These are phyloP conservation scores for Thunnus albacares DNA, from an alignment of 2,797 vertebrate species.

Conservation along the genomic window DNA sequence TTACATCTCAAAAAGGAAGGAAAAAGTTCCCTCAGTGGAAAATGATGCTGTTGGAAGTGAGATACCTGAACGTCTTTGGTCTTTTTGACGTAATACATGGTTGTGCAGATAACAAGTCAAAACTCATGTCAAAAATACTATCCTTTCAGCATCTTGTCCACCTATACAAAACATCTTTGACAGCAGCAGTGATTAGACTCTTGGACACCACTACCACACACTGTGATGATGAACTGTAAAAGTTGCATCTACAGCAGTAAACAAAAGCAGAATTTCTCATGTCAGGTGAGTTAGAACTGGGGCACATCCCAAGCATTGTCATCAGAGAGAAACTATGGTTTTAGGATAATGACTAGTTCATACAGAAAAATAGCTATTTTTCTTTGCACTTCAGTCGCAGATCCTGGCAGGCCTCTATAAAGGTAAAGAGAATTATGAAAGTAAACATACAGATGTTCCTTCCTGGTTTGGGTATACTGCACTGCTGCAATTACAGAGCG, in stretches of 20 bases:
- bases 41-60: neutral
- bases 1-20: neutral
- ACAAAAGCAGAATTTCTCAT: constrained; percentile 25
- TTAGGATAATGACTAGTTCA: constrained; percentile 73
- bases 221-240: neutral
- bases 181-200: neutral
- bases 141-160: neutral
- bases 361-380: constrained; percentile 58
- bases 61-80: constrained; percentile 1
- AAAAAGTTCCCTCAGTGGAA: neutral
- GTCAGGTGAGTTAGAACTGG: constrained; percentile 9
- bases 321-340: constrained; percentile 42
- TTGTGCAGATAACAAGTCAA: neutral
- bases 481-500: constrained; percentile 81
- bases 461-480: constrained; percentile 68
- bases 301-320: constrained; percentile 34
- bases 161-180: neutral
- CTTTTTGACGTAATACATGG: neutral
- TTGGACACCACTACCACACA: too few relatives aligned
- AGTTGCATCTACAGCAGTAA: neutral
- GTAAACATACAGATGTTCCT: constrained; percentile 85
- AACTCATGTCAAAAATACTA: neutral
- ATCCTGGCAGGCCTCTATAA: constrained; percentile 70
- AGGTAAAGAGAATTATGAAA: constrained; percentile 79
- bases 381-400: constrained; percentile 39